Evolutionary conservation across 2,888 invertebrate species (phyloP).

Genomic region (Calameuta idolon): DNA sequence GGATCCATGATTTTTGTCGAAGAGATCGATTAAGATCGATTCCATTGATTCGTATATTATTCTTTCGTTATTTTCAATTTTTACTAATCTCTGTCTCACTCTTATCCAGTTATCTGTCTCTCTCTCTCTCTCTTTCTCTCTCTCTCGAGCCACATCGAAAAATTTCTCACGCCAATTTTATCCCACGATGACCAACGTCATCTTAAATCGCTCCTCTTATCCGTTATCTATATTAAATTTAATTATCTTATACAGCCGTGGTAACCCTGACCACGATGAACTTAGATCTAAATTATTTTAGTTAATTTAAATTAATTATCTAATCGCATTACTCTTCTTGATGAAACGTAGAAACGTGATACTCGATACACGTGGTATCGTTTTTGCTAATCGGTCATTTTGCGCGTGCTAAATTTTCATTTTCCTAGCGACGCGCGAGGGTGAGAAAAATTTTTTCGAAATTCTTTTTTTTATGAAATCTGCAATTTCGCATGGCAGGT

Average conservation of each 20-base stretch:
- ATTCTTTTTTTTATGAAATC: not conserved
- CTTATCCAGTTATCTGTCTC: not conserved
- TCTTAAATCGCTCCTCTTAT: not conserved
- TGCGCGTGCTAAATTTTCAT: not conserved
- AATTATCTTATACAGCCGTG: slow-evolving; percentile 21
- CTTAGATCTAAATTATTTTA: slow-evolving; percentile 17
- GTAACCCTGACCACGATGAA: slow-evolving; percentile 18
- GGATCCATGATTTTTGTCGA: not conserved
- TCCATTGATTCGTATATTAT: not conserved
- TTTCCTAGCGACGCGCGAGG: not conserved
- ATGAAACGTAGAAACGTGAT: not conserved
- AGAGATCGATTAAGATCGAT: not conserved
- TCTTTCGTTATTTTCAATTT: not conserved
- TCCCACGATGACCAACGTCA: not conserved
- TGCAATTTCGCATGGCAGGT: not conserved
- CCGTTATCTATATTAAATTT: not conserved
- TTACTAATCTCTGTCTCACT: not conserved
- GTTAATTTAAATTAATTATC: slow-evolving; percentile 11
- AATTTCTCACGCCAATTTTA: not conserved
- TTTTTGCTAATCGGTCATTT: not conserved
- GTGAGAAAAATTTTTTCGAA: not conserved
- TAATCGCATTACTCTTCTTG: not conserved
- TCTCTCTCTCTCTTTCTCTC: not conserved
- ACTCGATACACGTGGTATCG: not conserved
- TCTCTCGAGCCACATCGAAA: not conserved